Percentiles rank a stretch among this genome's conserved stretches.
phyloP scores from a whole-genome alignment of 2,797 vertebrate species.

The Syngnathus rostellatus region DNA sequence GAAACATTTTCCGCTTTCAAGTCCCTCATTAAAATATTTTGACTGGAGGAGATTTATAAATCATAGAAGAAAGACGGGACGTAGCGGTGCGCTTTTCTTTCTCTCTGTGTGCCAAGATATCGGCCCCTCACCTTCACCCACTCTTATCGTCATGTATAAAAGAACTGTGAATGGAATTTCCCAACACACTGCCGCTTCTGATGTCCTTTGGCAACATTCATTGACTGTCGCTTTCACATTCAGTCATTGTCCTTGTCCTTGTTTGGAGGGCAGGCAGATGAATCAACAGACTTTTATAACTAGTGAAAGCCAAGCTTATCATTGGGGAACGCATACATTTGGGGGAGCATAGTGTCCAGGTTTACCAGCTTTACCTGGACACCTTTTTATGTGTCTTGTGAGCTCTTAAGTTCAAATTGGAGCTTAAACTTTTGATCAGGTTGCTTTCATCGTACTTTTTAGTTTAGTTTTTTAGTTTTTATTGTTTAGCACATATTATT shows the following conservation, averaged over 20 bases:
- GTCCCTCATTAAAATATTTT: constrained; percentile 27
- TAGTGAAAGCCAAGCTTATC: constrained; percentile 44
- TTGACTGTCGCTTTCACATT: constrained; percentile 64
- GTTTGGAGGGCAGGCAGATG: constrained; percentile 42
- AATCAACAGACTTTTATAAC: constrained; percentile 37
- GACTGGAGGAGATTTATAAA: constrained; percentile 16
- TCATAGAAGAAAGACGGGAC: neutral
- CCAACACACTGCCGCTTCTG: constrained; percentile 20
- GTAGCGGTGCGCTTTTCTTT: constrained; percentile 10
- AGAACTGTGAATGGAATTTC: constrained; percentile 37
- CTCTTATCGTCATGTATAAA: constrained; percentile 32
- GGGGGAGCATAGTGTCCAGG: constrained; percentile 10
- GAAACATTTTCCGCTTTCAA: constrained; percentile 8
- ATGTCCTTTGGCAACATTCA: constrained; percentile 22
- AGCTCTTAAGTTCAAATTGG: constrained; percentile 9
- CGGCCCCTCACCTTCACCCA: neutral
- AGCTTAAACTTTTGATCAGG: constrained; percentile 45
- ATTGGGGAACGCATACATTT: constrained; percentile 24
- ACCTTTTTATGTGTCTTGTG: constrained; percentile 14
- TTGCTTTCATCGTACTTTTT: constrained; percentile 4
- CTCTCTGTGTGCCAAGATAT: constrained; percentile 21
- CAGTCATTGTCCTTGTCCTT: constrained; percentile 57
- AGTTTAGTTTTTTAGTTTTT: no score
- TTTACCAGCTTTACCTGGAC: constrained; percentile 30
- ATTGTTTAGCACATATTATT: no score